Evolutionary conservation across 2,113 vertebrate species (phyloP).

Genomic region (Nibea coibor): DNA sequence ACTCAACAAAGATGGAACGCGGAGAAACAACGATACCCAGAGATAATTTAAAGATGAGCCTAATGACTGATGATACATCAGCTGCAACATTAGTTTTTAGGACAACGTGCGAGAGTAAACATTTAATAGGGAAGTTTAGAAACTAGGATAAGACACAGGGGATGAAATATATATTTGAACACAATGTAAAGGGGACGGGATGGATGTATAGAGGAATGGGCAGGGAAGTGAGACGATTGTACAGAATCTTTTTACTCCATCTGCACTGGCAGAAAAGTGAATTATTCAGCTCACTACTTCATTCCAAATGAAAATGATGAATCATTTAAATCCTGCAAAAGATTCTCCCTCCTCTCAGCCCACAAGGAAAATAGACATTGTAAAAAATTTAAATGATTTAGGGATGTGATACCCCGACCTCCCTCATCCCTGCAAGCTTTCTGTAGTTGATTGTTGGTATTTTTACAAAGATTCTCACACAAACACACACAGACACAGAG

Average conservation of each 20-base stretch:
- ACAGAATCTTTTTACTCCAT: conserved; percentile 80
- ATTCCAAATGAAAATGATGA: conserved; percentile 81
- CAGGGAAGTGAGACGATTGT: conserved; percentile 63
- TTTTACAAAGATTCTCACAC: conserved; percentile 67
- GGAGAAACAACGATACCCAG: background rate
- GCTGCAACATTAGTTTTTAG: conserved; percentile 53
- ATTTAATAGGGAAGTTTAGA: conserved; percentile 39
- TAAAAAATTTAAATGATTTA: conserved; percentile 75
- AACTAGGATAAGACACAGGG: conserved; percentile 44
- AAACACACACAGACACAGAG: conserved; percentile 56
- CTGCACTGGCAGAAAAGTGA: conserved; percentile 75
- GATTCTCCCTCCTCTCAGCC: conserved; percentile 68
- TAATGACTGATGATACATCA: conserved; percentile 29
- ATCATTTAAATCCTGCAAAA: conserved; percentile 83
- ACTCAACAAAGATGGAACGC: conserved; percentile 10
- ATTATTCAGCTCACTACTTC: conserved; percentile 82
- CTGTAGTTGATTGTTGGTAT: conserved; percentile 67
- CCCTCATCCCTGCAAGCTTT: conserved; percentile 21
- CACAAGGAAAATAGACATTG: conserved; percentile 75
- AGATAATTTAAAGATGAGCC: conserved; percentile 39
- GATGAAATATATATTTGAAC: conserved; percentile 36
- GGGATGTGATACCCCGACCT: conserved; percentile 44
- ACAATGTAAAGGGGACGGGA: conserved; percentile 25
- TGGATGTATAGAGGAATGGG: conserved; percentile 47
- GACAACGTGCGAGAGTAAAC: conserved; percentile 58